Percentiles rank a stretch among this genome's conserved stretches.
phyloP scores from a whole-genome alignment of 2,113 vertebrate species.

The Solenodon paradoxus region DNA sequence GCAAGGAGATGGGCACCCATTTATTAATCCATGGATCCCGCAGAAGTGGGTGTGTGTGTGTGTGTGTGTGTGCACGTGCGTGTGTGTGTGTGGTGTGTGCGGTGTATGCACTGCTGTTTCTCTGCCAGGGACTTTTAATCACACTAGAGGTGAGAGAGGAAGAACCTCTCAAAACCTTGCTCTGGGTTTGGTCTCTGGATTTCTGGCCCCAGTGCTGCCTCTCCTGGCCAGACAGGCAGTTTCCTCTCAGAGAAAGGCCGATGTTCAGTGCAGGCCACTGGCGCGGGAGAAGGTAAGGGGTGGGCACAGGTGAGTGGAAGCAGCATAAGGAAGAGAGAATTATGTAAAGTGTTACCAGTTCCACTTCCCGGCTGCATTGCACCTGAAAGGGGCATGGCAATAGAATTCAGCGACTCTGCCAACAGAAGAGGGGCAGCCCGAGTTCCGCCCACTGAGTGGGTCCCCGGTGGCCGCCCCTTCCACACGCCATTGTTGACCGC shows the following conservation, averaged over 20 bases:
- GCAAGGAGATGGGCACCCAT: neutral
- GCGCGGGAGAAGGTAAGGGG: neutral
- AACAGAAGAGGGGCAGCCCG: too few species aligned
- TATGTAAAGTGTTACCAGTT: neutral
- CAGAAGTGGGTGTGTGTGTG: too few species aligned
- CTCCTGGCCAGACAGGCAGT: neutral
- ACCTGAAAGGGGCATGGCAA: neutral
- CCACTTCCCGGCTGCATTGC: too few species aligned
- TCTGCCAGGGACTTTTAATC: neutral
- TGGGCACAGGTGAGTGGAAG: neutral
- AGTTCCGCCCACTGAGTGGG: neutral
- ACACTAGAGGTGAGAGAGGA: neutral
- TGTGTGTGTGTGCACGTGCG: too few species aligned
- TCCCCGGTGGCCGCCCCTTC: neutral
- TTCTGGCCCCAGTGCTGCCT: neutral
- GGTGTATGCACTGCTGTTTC: neutral
- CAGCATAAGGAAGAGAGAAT: neutral
- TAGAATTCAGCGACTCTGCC: neutral
- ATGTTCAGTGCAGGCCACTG: neutral
- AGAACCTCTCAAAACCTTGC: neutral
- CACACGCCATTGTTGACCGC: neutral
- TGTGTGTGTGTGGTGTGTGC: too few species aligned
- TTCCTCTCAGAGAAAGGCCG: neutral
- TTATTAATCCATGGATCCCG: neutral
- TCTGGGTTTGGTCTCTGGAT: neutral